A percentile compares a stretch with the other conserved stretches of the same genome.
Evolutionary conservation across 2,888 invertebrate genomes (phyloP).

Genomic region (Antheraea yamamai): DNA sequence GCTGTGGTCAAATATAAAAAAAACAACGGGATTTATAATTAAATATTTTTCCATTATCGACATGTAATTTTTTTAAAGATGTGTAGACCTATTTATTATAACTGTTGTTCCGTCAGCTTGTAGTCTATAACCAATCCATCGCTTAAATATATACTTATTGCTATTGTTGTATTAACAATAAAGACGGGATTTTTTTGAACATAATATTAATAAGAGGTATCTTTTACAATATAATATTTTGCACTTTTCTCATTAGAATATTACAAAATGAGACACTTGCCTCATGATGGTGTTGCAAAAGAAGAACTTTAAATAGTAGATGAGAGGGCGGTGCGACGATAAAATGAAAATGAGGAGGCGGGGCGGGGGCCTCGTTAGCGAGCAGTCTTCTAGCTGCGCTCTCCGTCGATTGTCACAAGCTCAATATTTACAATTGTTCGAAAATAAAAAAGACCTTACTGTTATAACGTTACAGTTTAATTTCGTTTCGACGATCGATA

Average conservation of each 20-base stretch:
- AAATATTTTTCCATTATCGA: too few relatives aligned
- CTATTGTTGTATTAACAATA: too few relatives aligned
- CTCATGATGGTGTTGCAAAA: slow-evolving; percentile 55
- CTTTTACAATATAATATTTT: slow-evolving; percentile 8
- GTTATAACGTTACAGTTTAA: slow-evolving; percentile 39
- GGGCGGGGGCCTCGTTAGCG: slow-evolving; percentile 69
- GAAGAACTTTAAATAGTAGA: slow-evolving; percentile 62
- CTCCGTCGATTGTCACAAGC: slow-evolving; percentile 68
- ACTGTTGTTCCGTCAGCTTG: too few relatives aligned
- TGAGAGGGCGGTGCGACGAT: slow-evolving; percentile 56
- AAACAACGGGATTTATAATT: too few relatives aligned
- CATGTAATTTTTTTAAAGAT: too few relatives aligned
- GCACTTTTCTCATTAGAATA: slow-evolving; percentile 49
- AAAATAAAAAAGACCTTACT: slow-evolving; percentile 45
- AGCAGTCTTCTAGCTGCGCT: slow-evolving; percentile 62
- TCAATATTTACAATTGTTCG: slow-evolving; percentile 54
- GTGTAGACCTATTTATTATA: too few relatives aligned
- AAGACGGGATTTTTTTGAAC: too few relatives aligned
- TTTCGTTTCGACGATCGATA: slow-evolving; percentile 28
- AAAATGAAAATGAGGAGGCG: slow-evolving; percentile 72
- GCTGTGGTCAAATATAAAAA: too few relatives aligned
- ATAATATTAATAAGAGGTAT: too few relatives aligned
- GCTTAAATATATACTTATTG: too few relatives aligned
- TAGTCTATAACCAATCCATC: too few relatives aligned
- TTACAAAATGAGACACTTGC: slow-evolving; percentile 57